Evolutionary conservation across 2,113 vertebrate species (phyloP).

Genomic region (Carassius carassius): DNA sequence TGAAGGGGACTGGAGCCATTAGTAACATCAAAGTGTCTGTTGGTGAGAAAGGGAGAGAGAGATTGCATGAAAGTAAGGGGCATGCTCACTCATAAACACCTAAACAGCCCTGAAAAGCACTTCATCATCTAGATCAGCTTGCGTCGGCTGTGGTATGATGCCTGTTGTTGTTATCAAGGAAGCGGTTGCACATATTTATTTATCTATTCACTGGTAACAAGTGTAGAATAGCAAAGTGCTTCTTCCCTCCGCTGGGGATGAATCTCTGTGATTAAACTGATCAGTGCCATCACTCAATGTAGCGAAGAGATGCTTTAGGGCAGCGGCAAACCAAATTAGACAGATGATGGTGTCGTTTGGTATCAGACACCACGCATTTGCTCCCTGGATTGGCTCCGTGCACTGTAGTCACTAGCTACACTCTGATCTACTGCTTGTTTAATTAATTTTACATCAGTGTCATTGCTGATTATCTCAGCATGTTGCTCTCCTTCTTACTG

Average conservation of each 20-base stretch:
- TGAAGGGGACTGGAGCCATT: constrained; percentile 50
- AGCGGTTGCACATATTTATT: constrained; percentile 47
- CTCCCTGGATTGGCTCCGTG: not conserved
- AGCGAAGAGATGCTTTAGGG: constrained; percentile 47
- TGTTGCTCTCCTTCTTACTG: constrained; percentile 56
- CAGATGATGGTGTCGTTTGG: constrained; percentile 41
- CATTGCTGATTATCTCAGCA: constrained; percentile 70
- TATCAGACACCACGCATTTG: constrained; percentile 30
- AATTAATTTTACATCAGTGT: constrained; percentile 75
- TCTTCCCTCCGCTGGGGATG: constrained; percentile 31
- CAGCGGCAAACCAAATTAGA: constrained; percentile 56
- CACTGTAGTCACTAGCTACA: constrained; percentile 17
- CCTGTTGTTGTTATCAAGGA: constrained; percentile 50
- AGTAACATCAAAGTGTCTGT: constrained; percentile 55
- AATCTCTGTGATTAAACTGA: constrained; percentile 55
- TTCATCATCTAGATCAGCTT: constrained; percentile 48
- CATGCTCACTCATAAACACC: constrained; percentile 46
- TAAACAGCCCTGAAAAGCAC: constrained; percentile 52
- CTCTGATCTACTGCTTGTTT: constrained; percentile 49
- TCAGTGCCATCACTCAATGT: constrained; percentile 55
- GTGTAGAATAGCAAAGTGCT: constrained; percentile 50
- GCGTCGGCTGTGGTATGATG: constrained; percentile 40
- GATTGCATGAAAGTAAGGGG: constrained; percentile 37
- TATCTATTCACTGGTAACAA: constrained; percentile 52
- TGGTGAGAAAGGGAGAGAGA: constrained; percentile 10